Base-by-base conservation (phyloP, 2,888 invertebrate species). In the Reticulitermes lucifugus region DNA sequence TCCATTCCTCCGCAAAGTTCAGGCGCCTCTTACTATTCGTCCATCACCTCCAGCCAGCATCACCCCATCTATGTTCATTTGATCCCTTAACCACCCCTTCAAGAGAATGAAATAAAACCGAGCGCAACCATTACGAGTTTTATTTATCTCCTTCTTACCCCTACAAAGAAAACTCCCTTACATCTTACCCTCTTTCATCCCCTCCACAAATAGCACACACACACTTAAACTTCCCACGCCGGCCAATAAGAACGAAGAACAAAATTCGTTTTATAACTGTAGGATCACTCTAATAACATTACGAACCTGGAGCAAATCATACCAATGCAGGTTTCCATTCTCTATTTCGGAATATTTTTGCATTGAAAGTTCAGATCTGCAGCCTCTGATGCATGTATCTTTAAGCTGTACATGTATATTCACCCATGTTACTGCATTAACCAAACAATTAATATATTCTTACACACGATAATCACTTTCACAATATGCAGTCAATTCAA, bases 91-190 rank as follows among this genome's bases (percentile, higher is more conserved):
- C 73, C 29, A 70, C 22, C 84, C 85, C 77, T 65, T 21, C 79
- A 46, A 77, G 83, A 65, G 85, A 83, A 83, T 85, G 83, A 85
- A 85, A 85, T 85, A 83, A 85, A 85, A 82, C 83, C 83, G 79
- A 82, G 83, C 79, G 46, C 83, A 83, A 84, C 83, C 85, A 84
- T 84, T 84, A 85, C 85, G 73, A 60, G 60, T 84, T 79, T 79
- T 85, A 85, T 85, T 85, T 85, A 85, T 85, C 79, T 83, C 83
- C 65, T 83, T 35, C 71, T 35, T 83, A 46, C 46, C 79, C 83
- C 77, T 21, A 55, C 46, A 65, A 80, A 77, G 46, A 77, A 46
- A n/a, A 77, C 81, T 81, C 81, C 59, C 83, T 18, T 35, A 35
- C 83, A 83, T 59, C 55, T 75, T 83, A 75, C 75, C 55, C 71